Evolutionary conservation across 2,888 invertebrate genomes (phyloP), one percentile per base, ranked within the genome.

Genomic region (Acholoe squamosa): DNA sequence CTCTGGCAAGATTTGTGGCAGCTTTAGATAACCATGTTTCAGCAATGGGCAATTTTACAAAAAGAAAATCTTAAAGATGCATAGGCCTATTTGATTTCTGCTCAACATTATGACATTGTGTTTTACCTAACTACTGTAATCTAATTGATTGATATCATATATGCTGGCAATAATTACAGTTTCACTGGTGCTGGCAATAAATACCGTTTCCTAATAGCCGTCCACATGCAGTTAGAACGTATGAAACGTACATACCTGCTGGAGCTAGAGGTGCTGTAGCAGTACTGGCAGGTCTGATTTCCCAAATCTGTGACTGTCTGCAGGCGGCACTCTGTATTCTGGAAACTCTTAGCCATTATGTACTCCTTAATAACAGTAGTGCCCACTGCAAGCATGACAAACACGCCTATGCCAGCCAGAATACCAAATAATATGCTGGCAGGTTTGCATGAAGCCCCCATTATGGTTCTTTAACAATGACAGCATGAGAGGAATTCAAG

Each of bases 271-370:
- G 34, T 84, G 51, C 43, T 33, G 25, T 7, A 84, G 43, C 84
- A 84, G 51, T 84, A 84, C 34, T 7, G 34, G 19, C 84, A 84
- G 25, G 1, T n/a, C 5, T 43, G 3, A 22, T 33, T 14, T 1
- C 84, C 84, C 34, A 34, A 43, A 19, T 61, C 61, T 0, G 5
- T 0, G 28, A 28, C 16, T 10, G 0, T 33, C n/a, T n/a, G 22
- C 1, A 51, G 7, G 25, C 43, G 43, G 33, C 84, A 84, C 19
- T 34, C 51, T 16, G 84, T 84, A 5, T 10, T 34, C 10, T 19
- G 14, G 84, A 51, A 84, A 22, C 5, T 25, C 84, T 84, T 84
- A 16, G 84, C 84, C 84, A 43, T 22, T 34, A 43, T 84, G 28
- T 84, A 84, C 84, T 84, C 84, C 19, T 43, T 34, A 0, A 84